Evolutionary conservation across 2,113 vertebrate genomes (phyloP).

Genomic region (Romanogobio albipinnatus): DNA sequence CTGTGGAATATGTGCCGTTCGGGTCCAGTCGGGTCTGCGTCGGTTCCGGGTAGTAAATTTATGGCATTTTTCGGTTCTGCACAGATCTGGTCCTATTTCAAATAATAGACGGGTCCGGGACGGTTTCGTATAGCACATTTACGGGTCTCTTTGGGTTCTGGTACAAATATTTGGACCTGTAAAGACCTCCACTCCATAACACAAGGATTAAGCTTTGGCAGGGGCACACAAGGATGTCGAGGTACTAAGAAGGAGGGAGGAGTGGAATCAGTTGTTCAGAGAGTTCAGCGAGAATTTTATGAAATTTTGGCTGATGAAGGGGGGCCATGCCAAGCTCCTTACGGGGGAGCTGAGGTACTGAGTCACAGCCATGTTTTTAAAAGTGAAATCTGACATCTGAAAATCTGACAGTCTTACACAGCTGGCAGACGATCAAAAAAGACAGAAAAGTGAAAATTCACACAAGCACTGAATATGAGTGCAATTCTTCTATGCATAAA

Average conservation of each 20-base stretch:
- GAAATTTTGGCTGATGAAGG: constrained; percentile 59
- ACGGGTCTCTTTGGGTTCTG: too few species aligned
- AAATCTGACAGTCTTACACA: background rate
- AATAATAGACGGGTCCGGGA: too few species aligned
- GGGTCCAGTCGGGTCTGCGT: too few species aligned
- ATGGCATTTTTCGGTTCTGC: too few species aligned
- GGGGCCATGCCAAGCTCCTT: constrained; percentile 36
- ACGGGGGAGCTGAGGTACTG: constrained; percentile 38
- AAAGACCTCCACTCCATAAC: background rate
- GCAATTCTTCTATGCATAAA: background rate
- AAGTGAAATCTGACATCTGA: background rate
- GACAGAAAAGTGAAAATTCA: background rate
- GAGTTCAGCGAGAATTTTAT: constrained; percentile 61
- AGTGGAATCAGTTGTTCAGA: constrained; percentile 43
- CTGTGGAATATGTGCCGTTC: too few species aligned
- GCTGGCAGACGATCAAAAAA: constrained; percentile 14
- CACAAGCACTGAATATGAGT: background rate
- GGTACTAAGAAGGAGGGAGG: background rate
- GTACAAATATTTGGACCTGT: too few species aligned
- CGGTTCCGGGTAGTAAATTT: too few species aligned
- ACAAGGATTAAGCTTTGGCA: constrained; percentile 49
- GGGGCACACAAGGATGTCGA: background rate
- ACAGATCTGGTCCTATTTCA: too few species aligned
- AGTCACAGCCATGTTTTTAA: background rate
- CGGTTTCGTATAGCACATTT: too few species aligned